Percentiles rank a stretch among this genome's conserved stretches.
phyloP scores from a whole-genome alignment of 2,888 invertebrate genomes.

The Cheilosia soror region DNA sequence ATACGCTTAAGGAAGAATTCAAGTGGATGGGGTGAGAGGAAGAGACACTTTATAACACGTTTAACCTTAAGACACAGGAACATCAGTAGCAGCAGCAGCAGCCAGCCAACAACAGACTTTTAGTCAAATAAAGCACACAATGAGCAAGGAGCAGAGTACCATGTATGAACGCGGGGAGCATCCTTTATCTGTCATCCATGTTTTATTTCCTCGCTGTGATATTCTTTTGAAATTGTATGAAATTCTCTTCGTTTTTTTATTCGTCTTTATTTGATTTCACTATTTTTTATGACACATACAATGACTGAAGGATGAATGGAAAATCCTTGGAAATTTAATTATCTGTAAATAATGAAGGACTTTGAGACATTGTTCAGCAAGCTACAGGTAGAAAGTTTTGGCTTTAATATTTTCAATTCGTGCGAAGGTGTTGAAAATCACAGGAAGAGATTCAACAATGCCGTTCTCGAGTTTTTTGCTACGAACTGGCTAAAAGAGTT shows the following conservation, averaged over 20 bases:
- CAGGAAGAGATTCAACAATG: background rate
- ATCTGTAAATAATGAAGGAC: slow-evolving; percentile 47
- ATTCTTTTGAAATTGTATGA: slow-evolving; percentile 57
- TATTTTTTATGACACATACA: slow-evolving; percentile 50
- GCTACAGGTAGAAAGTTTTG: slow-evolving; percentile 24
- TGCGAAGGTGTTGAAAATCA: background rate
- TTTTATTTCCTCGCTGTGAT: slow-evolving; percentile 52
- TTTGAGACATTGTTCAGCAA: slow-evolving; percentile 3
- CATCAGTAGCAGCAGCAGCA: slow-evolving; percentile 24
- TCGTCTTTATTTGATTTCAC: slow-evolving; percentile 64
- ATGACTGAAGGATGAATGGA: slow-evolving; percentile 34
- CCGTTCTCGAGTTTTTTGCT: background rate
- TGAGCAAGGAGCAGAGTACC: slow-evolving; percentile 8
- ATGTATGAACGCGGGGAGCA: background rate
- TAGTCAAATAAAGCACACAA: slow-evolving; percentile 51
- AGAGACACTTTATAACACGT: slow-evolving; percentile 68
- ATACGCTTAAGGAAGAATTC: slow-evolving; percentile 57
- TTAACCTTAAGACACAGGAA: slow-evolving; percentile 72
- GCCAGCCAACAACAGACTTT: slow-evolving; percentile 55
- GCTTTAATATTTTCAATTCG: slow-evolving; percentile 2
- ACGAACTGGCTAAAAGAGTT: too few species aligned
- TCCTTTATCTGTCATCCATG: slow-evolving; percentile 59
- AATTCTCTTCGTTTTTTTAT: slow-evolving; percentile 33
- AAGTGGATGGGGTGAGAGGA: slow-evolving; percentile 1
- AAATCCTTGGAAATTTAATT: slow-evolving; percentile 56